Evolutionary conservation across 1,140 invertebrate species (phyloP), one percentile per base, ranked within the genome.

Genomic region (Copidosoma floridanum): DNA sequence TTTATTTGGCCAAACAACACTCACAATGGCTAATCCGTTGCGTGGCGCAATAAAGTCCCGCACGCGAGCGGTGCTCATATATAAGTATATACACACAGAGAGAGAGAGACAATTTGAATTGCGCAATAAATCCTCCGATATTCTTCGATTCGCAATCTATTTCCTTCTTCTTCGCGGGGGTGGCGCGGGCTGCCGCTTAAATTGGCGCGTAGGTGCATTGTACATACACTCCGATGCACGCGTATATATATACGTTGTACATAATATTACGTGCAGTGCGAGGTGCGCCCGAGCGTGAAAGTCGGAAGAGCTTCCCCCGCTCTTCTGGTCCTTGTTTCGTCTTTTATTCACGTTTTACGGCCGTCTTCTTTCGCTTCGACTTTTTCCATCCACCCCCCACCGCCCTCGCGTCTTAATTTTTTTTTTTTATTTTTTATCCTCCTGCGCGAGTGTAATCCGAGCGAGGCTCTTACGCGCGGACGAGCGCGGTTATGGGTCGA

Each of bases 101-200:
- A n/a, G n/a, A n/a, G n/a, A n/a, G n/a, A n/a, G n/a, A n/a, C n/a
- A n/a, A n/a, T 68, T 74, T 75, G 74, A 78, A 78, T 80, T 78
- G 75, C 72, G 68, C 73, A 73, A 79, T 80, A 79, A 79, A 80
- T 80, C 74, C 67, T 69, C n/a, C n/a, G 71, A 74, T 57, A 57
- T 76, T 79, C 74, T 73, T 67, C 78, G 76, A 79, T 79, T 77
- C 74, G 71, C 76, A 77, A 77, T 69, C 73, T 71, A 76, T 79
- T 79, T 79, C 76, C 76, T 74, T 70, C 68, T 3, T 51, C 10
- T 78, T 76, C 76, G 74, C 69, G 74, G 76, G 78, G 75, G 76
- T 77, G 68, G 71, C 73, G 70, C 69, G 70, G 32, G 35, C 38
- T 48, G 48, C 6, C 68, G 71, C 71, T 72, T 75, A 75, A 76